phyloP scores from a whole-genome alignment of 2,797 vertebrate species.

The Margarornis squamiger region DNA sequence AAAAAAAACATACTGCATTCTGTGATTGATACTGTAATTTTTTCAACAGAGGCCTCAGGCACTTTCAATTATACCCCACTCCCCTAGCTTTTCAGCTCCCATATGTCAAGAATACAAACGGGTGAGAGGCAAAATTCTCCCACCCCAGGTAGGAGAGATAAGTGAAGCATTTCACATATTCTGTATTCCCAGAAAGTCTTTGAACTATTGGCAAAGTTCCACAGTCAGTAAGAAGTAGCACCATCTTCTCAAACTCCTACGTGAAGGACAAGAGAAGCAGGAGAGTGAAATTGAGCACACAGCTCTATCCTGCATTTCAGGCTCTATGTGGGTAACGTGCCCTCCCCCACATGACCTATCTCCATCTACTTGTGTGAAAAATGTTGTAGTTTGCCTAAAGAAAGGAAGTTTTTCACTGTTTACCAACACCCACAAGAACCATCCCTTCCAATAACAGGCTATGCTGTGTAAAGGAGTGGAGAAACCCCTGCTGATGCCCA shows the following conservation, averaged over 20 bases:
- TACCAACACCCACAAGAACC: neutral
- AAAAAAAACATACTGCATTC: neutral
- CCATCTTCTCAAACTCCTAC: neutral
- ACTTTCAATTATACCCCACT: conserved; percentile 18
- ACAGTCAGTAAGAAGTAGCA: neutral
- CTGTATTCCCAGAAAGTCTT: neutral
- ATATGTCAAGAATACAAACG: neutral
- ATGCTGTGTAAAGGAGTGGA: neutral
- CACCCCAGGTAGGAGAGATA: neutral
- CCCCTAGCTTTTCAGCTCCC: neutral
- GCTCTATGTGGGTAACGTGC: neutral
- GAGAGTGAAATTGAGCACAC: neutral
- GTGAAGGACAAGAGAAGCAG: neutral
- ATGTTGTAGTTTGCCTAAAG: neutral
- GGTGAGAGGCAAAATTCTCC: neutral
- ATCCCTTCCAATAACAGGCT: neutral
- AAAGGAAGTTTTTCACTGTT: neutral
- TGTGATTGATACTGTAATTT: conserved; percentile 33
- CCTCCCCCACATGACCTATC: neutral
- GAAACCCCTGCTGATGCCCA: neutral
- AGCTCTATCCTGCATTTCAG: neutral
- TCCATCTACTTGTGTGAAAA: neutral
- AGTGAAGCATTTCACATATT: neutral
- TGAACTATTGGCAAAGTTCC: neutral
- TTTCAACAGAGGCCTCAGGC: neutral